Evolutionary conservation across 2,797 vertebrate species (phyloP), one percentile per base, ranked within the genome.

Genomic region (Lepilemur ruficaudatus): DNA sequence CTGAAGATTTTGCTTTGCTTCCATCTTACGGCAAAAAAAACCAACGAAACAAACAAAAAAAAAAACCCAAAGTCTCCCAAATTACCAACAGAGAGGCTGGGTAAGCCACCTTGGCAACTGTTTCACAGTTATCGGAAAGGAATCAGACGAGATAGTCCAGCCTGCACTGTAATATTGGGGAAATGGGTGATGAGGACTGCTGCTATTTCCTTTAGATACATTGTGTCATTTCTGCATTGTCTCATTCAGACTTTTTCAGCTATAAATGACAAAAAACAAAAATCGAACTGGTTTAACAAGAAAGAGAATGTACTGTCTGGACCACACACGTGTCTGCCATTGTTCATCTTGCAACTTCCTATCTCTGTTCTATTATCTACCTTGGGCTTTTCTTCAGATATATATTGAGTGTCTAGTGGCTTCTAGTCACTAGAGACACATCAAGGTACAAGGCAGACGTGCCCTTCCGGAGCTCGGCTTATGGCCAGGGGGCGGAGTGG

Each of bases 401-500:
- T 9, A 15, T 63, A n/a, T n/a, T 43, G 17, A n/a, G 32, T 25
- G 38, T 70, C n/a, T 43, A 7, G 32, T 76, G 48, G 9, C 0
- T 61, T n/a, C 76, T n/a, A 1, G 48, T 67, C 41, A 2, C 63
- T 22, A 22, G 67, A 92, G 43, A 48, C 3, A 6, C 76, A 25
- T 84, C 7, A 28, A 63, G 18, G 12, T 48, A 1, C 38, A 65
- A 80, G 82, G 61, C 22, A 48, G 78, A 11, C 3, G 0, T 17
- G 10, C 13, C 38, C 38, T 86, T 4, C 0, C 14, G 35, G 57
- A 57, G 32, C 35, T 28, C 57, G 43, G 48, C 61, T 46, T 81
- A 20, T 7, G 5, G n/a, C 30, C 22, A 0, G 41, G 1, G 41
- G 7, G 6, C 2, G 5, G 57, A 22, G 9, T 3, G 1, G 35